These are phyloP conservation scores for Brachypalpus laphriformis DNA, from an alignment of 2,888 invertebrate genomes.

Conservation along the genomic window DNA sequence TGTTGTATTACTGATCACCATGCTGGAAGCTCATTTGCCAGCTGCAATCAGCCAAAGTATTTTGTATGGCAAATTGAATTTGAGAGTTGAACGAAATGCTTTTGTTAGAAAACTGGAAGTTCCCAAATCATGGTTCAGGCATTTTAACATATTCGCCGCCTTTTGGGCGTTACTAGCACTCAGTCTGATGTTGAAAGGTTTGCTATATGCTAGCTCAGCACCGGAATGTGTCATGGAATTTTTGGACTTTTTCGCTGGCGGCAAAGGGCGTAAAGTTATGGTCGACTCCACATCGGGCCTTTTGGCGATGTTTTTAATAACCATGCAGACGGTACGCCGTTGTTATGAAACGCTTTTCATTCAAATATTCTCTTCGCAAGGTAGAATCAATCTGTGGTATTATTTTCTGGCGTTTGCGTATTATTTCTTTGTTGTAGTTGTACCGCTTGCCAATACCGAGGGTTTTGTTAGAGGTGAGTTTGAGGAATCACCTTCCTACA, in stretches of 20 bases:
- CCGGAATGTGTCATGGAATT: conserved; percentile 82
- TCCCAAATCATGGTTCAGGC: conserved; percentile 91
- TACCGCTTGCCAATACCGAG: conserved; percentile 88
- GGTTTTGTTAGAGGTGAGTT: conserved; percentile 84
- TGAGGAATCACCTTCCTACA: not conserved
- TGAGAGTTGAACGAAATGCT: conserved; percentile 83
- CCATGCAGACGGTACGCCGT: conserved; percentile 88
- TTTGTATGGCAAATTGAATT: conserved; percentile 89
- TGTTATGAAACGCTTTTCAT: conserved; percentile 92
- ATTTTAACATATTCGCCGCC: conserved; percentile 90
- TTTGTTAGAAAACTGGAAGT: conserved; percentile 85
- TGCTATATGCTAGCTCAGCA: conserved; percentile 81
- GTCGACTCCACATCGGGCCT: conserved; percentile 83
- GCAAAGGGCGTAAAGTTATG: conserved; percentile 80
- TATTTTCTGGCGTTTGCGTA: conserved; percentile 90
- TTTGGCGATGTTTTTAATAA: conserved; percentile 86
- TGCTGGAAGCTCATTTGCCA: conserved; percentile 86
- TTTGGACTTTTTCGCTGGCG: conserved; percentile 82
- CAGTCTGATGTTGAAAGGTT: conserved; percentile 79
- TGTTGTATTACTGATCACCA: conserved; percentile 85
- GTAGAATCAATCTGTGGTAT: conserved; percentile 90
- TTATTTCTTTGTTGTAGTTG: conserved; percentile 88
- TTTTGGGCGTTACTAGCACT: conserved; percentile 83
- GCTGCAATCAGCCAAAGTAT: conserved; percentile 86
- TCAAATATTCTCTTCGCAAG: conserved; percentile 90